Evolutionary conservation across 2,797 vertebrate species (phyloP), one percentile per base, ranked within the genome.

Genomic region (Periparus ater): DNA sequence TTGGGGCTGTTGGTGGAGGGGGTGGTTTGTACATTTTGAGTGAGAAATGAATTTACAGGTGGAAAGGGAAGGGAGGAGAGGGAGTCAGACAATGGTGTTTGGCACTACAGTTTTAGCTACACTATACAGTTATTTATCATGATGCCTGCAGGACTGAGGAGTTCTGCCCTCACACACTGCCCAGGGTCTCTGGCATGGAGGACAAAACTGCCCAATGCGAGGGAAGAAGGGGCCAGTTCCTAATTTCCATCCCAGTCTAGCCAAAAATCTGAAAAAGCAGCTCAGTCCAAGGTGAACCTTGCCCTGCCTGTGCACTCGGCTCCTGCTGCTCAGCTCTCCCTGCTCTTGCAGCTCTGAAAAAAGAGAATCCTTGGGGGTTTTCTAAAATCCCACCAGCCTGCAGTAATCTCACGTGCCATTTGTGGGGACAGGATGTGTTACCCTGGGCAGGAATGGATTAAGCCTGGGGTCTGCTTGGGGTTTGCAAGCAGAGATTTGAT

Each of bases 21-120:
- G 84, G 81, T 53, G 93, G 95, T 97, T 97, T 97, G 89, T 98
- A 97, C 89, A 96, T 97, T 96, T 97, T 51, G 70, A 92, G 94
- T 97, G 97, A 97, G 91, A 92, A 97, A 98, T 98, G 97, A 81
- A 98, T 98, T 97, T 98, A 98, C 98, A 98, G 97, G 96, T 97
- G 97, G 97, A 92, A 94, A 80, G 93, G 78, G 93, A 42, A 66
- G 78, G 62, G 82, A 92, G 75, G 71, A 78, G 50, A 79, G 93
- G 91, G 93, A 93, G 68, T 94, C 95, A 94, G 96, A 97, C 94
- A 57, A 96, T 93, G 93, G 93, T 57, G 17, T 97, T 97, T 96
- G 98, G 98, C 97, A 97, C 96, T 97, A 97, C 82, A 95, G 78
- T 95, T 95, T 96, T 96, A 97, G 96, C 96, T 96, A 96, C 53